A percentile compares a stretch with the other conserved stretches of the same genome.
These are phyloP conservation scores for Tarsius wallacei DNA, from an alignment of 2,797 vertebrate genomes.

Conservation along the genomic window DNA sequence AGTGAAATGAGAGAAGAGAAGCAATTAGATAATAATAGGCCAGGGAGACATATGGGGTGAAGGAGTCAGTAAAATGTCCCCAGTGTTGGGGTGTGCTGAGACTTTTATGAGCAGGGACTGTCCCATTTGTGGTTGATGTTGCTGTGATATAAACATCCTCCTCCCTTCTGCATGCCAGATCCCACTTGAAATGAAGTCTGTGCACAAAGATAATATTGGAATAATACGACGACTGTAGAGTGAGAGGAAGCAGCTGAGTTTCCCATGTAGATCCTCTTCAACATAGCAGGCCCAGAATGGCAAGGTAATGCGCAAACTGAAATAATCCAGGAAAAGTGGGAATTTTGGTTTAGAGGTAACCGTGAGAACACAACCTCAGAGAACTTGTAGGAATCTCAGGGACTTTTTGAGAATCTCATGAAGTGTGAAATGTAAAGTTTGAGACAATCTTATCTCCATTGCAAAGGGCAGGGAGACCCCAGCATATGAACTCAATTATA, in stretches of 20 bases:
- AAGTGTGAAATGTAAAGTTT: background rate
- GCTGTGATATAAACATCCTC: background rate
- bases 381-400: background rate
- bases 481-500: background rate
- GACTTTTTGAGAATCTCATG: background rate
- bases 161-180: background rate
- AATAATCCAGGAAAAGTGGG: background rate
- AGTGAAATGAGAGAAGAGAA: background rate
- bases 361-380: background rate
- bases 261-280: background rate
- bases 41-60: background rate
- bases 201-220: background rate
- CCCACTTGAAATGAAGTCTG: background rate
- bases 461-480: background rate
- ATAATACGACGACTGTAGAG: background rate
- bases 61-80: background rate
- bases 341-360: background rate
- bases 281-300: background rate
- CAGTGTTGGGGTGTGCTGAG: background rate
- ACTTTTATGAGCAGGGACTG: background rate
- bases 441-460: slow-evolving; percentile 27
- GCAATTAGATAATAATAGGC: background rate
- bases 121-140: background rate
- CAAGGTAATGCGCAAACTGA: background rate
- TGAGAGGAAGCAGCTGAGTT: background rate